These are phyloP conservation scores for Drosophila greeni DNA, from an alignment of 2,888 invertebrate genomes.

Conservation along the genomic window DNA sequence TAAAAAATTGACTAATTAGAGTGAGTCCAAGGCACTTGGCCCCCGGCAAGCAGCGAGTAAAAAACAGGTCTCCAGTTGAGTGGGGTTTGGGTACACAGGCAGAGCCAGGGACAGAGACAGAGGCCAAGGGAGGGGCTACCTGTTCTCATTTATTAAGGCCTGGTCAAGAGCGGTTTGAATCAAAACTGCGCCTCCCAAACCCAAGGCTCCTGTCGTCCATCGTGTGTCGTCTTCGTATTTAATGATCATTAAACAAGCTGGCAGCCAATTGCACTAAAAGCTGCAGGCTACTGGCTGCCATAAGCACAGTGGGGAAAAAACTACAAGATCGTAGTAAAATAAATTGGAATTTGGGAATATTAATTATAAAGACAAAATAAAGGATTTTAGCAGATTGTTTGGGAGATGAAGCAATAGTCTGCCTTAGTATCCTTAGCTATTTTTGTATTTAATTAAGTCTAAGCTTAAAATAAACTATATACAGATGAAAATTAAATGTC, in stretches of 20 bases:
- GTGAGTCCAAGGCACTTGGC: slow-evolving; percentile 70
- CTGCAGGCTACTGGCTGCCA: slow-evolving; percentile 52
- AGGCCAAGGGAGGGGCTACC: slow-evolving; percentile 44
- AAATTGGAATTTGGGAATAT: no score
- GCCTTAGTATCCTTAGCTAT: no score
- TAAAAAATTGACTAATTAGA: slow-evolving; percentile 74
- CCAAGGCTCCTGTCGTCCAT: slow-evolving; percentile 32
- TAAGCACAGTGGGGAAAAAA: background rate
- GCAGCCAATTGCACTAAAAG: slow-evolving; percentile 73
- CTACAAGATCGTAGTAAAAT: background rate
- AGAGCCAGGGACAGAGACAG: slow-evolving; percentile 4
- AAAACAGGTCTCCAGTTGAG: slow-evolving; percentile 58
- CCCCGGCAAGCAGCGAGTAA: slow-evolving; percentile 53
- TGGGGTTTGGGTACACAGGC: slow-evolving; percentile 42
- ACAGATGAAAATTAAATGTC: background rate
- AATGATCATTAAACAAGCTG: slow-evolving; percentile 73
- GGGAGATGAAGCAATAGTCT: no score
- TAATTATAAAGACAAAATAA: no score
- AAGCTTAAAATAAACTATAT: background rate
- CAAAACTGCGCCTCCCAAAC: slow-evolving; percentile 52
- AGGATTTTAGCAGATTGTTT: no score
- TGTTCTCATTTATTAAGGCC: slow-evolving; percentile 72
- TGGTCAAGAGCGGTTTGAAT: slow-evolving; percentile 74
- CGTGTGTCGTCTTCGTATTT: slow-evolving; percentile 71
- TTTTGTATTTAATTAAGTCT: background rate